Percentiles rank a stretch among this genome's conserved stretches.
phyloP scores from a whole-genome alignment of 2,113 vertebrate genomes.

The Polypterus bichir region DNA sequence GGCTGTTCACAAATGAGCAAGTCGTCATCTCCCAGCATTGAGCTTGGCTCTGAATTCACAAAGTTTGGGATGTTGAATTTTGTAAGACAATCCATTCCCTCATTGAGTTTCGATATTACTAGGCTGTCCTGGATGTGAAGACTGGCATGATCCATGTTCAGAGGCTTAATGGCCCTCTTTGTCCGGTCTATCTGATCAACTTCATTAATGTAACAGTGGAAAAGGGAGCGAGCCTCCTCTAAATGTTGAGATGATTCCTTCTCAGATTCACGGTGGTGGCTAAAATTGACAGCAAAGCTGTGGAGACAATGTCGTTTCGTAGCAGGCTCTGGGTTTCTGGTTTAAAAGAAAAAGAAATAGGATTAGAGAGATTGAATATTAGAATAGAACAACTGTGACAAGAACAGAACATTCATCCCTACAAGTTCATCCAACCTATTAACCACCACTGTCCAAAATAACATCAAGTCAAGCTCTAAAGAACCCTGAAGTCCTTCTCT shows the following conservation, averaged over 20 bases:
- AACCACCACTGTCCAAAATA: too few relatives aligned
- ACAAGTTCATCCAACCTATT: too few relatives aligned
- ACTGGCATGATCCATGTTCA: constrained; percentile 25
- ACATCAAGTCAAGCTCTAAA: too few relatives aligned
- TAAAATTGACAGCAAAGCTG: constrained; percentile 59
- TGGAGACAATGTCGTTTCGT: constrained; percentile 59
- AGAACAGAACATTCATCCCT: too few relatives aligned
- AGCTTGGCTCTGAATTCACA: constrained; percentile 70
- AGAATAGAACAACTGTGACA: constrained; percentile 4
- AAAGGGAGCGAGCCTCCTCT: constrained; percentile 60
- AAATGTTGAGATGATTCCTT: constrained; percentile 49
- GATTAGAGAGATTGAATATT: neutral
- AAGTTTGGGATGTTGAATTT: constrained; percentile 86
- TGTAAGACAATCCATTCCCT: constrained; percentile 45
- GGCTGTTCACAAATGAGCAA: constrained; percentile 64
- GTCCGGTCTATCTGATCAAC: constrained; percentile 42
- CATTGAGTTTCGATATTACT: constrained; percentile 28
- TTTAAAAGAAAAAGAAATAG: neutral
- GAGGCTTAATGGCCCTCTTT: constrained; percentile 27
- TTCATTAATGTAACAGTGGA: constrained; percentile 72
- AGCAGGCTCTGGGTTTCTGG: constrained; percentile 58
- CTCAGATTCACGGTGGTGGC: constrained; percentile 43
- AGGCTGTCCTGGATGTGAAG: constrained; percentile 33
- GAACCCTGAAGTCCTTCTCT: too few relatives aligned
- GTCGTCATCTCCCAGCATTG: constrained; percentile 66